phyloP scores from a whole-genome alignment of 2,888 invertebrate species.

The Hypolimnas misippus region DNA sequence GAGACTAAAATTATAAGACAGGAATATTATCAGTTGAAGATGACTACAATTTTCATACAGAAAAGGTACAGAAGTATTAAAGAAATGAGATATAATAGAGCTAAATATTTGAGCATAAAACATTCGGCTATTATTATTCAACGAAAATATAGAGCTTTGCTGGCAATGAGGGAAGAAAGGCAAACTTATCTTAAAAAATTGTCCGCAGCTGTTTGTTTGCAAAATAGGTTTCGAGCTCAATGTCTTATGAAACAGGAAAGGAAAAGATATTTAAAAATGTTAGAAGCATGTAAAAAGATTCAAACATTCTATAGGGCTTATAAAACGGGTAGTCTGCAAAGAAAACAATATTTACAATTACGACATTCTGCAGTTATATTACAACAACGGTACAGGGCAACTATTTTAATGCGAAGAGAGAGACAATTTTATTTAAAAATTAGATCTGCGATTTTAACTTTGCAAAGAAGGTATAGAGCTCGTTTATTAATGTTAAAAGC shows the following conservation, averaged over 20 bases:
- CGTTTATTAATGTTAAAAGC: slow-evolving; percentile 59
- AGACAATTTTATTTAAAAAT: slow-evolving; percentile 54
- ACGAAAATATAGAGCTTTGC: slow-evolving; percentile 62
- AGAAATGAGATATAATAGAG: slow-evolving; percentile 62
- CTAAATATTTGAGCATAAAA: slow-evolving; percentile 59
- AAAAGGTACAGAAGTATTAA: slow-evolving; percentile 59
- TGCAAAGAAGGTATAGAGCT: slow-evolving; percentile 71
- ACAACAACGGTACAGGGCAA: slow-evolving; percentile 64
- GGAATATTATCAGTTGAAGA: slow-evolving; percentile 63
- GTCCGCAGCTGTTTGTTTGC: slow-evolving; percentile 51
- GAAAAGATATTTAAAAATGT: slow-evolving; percentile 59
- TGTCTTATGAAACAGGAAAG: slow-evolving; percentile 61
- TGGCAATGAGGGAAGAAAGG: slow-evolving; percentile 59
- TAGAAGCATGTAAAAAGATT: slow-evolving; percentile 62
- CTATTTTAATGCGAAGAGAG: slow-evolving; percentile 56
- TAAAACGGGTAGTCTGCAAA: slow-evolving; percentile 52
- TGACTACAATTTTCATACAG: slow-evolving; percentile 70
- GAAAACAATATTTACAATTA: slow-evolving; percentile 57
- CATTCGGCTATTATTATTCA: slow-evolving; percentile 60
- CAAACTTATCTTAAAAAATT: slow-evolving; percentile 52
- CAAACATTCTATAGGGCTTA: slow-evolving; percentile 70
- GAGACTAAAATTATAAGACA: slow-evolving; percentile 53
- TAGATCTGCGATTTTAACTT: slow-evolving; percentile 46
- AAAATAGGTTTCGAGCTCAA: slow-evolving; percentile 65
- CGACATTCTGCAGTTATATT: slow-evolving; percentile 53